Percentiles rank a stretch among this genome's conserved stretches.
These are phyloP conservation scores for Parelbella ahira DNA, from an alignment of 2,888 invertebrate species.

Conservation along the genomic window DNA sequence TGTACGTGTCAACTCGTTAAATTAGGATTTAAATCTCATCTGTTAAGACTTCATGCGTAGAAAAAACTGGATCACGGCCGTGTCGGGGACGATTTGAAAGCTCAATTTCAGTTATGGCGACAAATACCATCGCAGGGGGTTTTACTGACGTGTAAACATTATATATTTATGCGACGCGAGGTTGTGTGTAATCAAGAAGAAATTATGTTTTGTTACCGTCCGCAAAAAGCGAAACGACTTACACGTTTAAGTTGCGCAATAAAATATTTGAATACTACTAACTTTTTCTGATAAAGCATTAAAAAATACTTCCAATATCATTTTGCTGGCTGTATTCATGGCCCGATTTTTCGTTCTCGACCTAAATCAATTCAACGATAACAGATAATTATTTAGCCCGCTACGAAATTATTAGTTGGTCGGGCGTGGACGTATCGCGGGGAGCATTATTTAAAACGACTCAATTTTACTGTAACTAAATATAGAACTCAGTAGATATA, in stretches of 20 bases:
- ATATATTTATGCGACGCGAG: conserved; percentile 15
- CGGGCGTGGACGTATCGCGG: conserved; percentile 49
- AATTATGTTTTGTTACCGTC: conserved; percentile 11
- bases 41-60: conserved; percentile 33
- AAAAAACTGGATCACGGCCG: conserved; percentile 44
- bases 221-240: conserved; percentile 9
- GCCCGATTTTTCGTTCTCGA: conserved; percentile 63
- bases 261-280: conserved; percentile 3
- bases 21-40: conserved; percentile 48
- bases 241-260: background rate
- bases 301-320: too few species aligned
- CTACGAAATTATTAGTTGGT: conserved; percentile 68
- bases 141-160: conserved; percentile 2
- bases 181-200: conserved; percentile 11
- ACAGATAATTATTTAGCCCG: conserved; percentile 69
- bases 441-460: conserved; percentile 58
- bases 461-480: conserved; percentile 47
- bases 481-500: too few species aligned
- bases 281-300: too few species aligned
- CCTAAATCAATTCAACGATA: conserved; percentile 64
- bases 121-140: conserved; percentile 29
- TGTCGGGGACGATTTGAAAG: conserved; percentile 30
- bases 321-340: conserved; percentile 49
- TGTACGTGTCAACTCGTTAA: conserved; percentile 52
- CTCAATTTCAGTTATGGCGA: conserved; percentile 35